These are phyloP conservation scores for Beris chalybata DNA, from an alignment of 2,888 invertebrate species.

Conservation along the genomic window DNA sequence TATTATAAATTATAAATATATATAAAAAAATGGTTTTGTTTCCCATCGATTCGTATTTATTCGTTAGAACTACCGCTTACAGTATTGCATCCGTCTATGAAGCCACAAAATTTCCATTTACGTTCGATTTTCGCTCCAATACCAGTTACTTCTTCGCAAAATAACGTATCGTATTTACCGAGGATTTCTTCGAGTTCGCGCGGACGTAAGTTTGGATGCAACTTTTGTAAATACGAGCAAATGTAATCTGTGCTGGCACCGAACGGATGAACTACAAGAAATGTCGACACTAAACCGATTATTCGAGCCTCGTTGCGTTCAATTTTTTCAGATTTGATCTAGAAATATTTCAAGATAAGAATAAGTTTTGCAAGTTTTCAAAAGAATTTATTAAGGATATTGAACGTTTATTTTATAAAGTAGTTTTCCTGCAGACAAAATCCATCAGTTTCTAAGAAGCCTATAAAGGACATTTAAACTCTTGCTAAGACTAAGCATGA, in stretches of 20 bases:
- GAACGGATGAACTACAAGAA: conserved; percentile 84
- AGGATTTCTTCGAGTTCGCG: conserved; percentile 78
- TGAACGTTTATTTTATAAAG: too few species aligned
- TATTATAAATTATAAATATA: not conserved
- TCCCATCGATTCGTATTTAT: not conserved
- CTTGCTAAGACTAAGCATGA: too few species aligned
- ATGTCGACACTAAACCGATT: conserved; percentile 86
- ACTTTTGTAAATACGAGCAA: conserved; percentile 85
- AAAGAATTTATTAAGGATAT: too few species aligned
- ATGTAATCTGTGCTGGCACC: conserved; percentile 90
- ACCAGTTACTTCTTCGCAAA: conserved; percentile 75
- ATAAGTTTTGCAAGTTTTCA: too few species aligned
- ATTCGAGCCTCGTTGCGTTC: conserved; percentile 66
- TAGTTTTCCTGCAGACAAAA: too few species aligned
- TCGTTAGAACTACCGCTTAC: not conserved
- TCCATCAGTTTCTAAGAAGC: too few species aligned
- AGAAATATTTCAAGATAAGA: not conserved
- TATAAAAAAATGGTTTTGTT: conserved; percentile 18
- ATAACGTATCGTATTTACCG: conserved; percentile 76
- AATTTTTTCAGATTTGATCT: conserved; percentile 38
- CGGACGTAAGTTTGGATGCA: conserved; percentile 71
- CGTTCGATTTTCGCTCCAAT: conserved; percentile 85
- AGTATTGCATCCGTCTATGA: conserved; percentile 35
- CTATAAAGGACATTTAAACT: too few species aligned
- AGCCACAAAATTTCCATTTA: conserved; percentile 80